These are phyloP conservation scores for Papilio protenor DNA, from an alignment of 2,888 invertebrate species.

Conservation along the genomic window DNA sequence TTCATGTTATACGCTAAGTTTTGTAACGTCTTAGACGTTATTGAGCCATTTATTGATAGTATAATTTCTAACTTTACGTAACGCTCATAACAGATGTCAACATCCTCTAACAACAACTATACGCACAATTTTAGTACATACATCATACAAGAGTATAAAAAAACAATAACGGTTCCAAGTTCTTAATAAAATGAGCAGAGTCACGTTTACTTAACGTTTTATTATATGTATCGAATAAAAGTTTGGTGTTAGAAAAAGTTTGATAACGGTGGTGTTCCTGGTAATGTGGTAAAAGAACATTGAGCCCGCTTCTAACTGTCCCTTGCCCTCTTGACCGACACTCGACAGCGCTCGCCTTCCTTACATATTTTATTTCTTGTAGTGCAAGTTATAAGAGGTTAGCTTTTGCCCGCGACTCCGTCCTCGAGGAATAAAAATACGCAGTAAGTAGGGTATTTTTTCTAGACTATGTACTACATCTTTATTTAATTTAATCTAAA, in stretches of 20 bases:
- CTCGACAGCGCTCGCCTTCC: slow-evolving; percentile 44
- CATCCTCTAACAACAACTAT: neutral
- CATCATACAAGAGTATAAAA: too few relatives aligned
- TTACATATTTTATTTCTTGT: slow-evolving; percentile 39
- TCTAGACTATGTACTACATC: too few relatives aligned
- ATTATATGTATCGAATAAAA: slow-evolving; percentile 4
- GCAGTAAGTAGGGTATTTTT: too few relatives aligned
- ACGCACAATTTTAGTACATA: too few relatives aligned
- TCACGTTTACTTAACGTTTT: neutral
- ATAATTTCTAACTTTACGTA: neutral
- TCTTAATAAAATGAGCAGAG: neutral
- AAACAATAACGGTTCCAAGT: neutral
- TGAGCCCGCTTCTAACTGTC: slow-evolving; percentile 52
- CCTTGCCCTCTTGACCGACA: slow-evolving; percentile 61
- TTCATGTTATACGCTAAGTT: neutral
- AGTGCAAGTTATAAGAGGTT: slow-evolving; percentile 42
- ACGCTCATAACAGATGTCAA: neutral
- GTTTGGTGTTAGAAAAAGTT: neutral
- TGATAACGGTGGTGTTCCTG: slow-evolving; percentile 21
- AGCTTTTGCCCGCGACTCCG: neutral
- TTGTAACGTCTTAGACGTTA: neutral
- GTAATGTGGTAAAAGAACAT: slow-evolving; percentile 31
- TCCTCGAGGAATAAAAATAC: too few relatives aligned
- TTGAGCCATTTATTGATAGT: neutral
- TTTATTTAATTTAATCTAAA: too few relatives aligned